Evolutionary conservation across 2,113 vertebrate species (phyloP).

Genomic region (Sinocyclocheilus rhinocerous): DNA sequence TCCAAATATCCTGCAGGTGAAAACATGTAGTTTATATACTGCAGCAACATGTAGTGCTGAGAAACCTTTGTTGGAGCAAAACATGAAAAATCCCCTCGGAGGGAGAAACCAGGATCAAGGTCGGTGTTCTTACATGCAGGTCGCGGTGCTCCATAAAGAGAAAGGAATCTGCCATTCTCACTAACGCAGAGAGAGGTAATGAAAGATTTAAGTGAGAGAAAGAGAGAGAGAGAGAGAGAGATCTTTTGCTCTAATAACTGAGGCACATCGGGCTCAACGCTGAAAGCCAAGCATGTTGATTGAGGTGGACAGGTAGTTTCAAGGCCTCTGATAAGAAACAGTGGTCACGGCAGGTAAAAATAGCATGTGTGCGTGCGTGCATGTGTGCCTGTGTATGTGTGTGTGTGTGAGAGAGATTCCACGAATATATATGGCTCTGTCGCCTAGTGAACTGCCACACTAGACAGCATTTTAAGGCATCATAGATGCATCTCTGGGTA

Average conservation of each 20-base stretch:
- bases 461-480: background rate
- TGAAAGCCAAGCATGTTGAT: conserved; percentile 70
- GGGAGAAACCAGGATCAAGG: conserved; percentile 19
- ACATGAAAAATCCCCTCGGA: conserved; percentile 23
- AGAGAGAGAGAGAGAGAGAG: conserved; percentile 22
- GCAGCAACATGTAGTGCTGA: background rate
- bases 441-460: background rate
- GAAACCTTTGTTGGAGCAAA: conserved; percentile 32
- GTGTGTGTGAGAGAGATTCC: background rate
- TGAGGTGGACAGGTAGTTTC: conserved; percentile 77
- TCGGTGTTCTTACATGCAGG: background rate
- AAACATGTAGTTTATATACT: conserved; percentile 17
- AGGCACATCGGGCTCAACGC: conserved; percentile 70
- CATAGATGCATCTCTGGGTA: background rate
- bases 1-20: conserved; percentile 4
- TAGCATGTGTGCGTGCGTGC: background rate
- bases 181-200: conserved; percentile 3
- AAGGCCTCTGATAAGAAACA: conserved; percentile 68
- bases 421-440: background rate
- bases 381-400: background rate
- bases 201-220: conserved; percentile 7
- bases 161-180: conserved; percentile 24
- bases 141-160: conserved; percentile 46
- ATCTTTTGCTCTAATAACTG: conserved; percentile 76
- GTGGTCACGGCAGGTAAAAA: conserved; percentile 56